Evolutionary conservation across 2,113 vertebrate species (phyloP), one percentile per base, ranked within the genome.

Genomic region (Ophiodon elongatus): DNA sequence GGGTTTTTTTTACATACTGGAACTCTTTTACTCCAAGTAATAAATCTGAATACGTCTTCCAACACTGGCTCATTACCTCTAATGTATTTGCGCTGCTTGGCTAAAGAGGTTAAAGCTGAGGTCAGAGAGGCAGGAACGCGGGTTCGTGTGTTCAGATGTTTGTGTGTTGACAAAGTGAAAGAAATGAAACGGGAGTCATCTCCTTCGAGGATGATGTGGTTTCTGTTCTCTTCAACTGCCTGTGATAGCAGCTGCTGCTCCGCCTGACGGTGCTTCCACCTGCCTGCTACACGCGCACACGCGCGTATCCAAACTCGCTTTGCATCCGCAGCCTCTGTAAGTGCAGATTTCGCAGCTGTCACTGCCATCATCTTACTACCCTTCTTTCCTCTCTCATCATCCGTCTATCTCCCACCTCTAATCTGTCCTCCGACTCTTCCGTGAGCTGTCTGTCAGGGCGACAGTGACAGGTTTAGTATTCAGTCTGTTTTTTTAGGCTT

Each of bases 321-420:
- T 45, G 19, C 50, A 70, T 21, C 4, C n/a, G 4, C 60, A 56
- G 64, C 41, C 33, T 50, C 43, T 79, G 73, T 83, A 66, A 70
- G 73, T 73, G 65, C 54, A 59, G 59, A 79, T 87, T 81, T 64
- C 62, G 76, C 54, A 83, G 41, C 80, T 73, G 87, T 85, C 85
- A 52, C 73, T 45, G 68, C 56, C 76, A 27, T 83, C 73, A 80
- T 62, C 27, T 64, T 23, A 3, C 45, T n/a, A 76, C 47, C 71
- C 50, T 52, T 54, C 50, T 56, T 67, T 83, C 60, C 33, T 64
- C 37, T 60, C 35, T 63, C 29, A 74, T 79, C 86, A 79, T 80
- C 47, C 45, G 1, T 85, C 66, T 67, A 17, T 73, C 33, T 70
- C 33, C 35, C 64, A 37, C 65, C 29, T 64, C 74, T 76, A 39